Base-by-base conservation (phyloP, 2,888 invertebrate species). In the Rugalucina vietnamica region DNA sequence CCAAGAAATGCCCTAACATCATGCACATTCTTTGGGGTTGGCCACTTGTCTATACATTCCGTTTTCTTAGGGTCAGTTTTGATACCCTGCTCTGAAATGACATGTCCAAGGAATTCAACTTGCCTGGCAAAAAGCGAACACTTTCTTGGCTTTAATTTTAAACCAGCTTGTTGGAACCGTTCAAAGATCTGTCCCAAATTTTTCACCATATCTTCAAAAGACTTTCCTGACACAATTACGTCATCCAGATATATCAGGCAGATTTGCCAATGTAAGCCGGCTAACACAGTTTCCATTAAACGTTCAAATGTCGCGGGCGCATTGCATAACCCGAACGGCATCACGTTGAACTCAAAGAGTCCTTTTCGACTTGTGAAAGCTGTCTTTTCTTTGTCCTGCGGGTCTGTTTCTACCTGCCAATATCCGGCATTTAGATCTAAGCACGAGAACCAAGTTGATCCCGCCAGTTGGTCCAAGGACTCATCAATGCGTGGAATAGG, bases 301-400 rank as follows among this genome's bases (percentile, higher is more conserved):
- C 90, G 72, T 65, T 90, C 81, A 77, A 91, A 91, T 69, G 12
- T 27, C 3, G 54, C 54, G n/a, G 54, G 54, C n/a, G 54, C 54
- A 21, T 54, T n/a, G n/a, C n/a, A n/a, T n/a, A n/a, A n/a, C n/a
- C n/a, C n/a, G n/a, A 60, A 60, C 24, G 8, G 60, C 69, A 69
- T 69, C 10, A 69, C 12, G 24, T 12, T 69, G 69, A 69, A 69
- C 24, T 69, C 34, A 36, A 34, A 69, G 29, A 69, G 69, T 5
- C 69, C 12, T 32, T 21, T 34, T 24, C 34, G 5, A 27, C 34
- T 69, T 36, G 69, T 36, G 21, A 69, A 69, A 14, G 34, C 69
- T 27, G 69, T 69, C 69, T 69, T 69, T 24, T 69, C 69, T 69
- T 18, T 36, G 69, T 69, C 69, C 34, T 69, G 5, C 3, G 69